Percentiles rank a stretch among this genome's conserved stretches.
Evolutionary conservation across 2,888 invertebrate genomes (phyloP).

Genomic region (Dolomedes plantarius): DNA sequence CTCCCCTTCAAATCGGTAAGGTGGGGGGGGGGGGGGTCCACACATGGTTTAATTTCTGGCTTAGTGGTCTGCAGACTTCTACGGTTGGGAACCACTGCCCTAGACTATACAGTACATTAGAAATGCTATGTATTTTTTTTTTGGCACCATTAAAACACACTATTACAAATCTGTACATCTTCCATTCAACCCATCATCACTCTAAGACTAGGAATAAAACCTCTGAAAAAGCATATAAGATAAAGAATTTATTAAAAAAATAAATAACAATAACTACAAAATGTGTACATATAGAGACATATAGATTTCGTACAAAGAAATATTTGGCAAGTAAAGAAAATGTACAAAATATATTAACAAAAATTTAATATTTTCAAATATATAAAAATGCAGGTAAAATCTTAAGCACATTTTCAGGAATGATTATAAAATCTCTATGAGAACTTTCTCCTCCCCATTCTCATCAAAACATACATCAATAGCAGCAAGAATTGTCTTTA

Average conservation of each 20-base stretch:
- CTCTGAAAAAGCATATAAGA: neutral
- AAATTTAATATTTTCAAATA: neutral
- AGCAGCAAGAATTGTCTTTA: conserved; percentile 85
- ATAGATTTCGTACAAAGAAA: conserved; percentile 44
- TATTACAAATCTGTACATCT: too few species aligned
- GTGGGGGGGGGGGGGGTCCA: too few species aligned
- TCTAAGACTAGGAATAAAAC: too few species aligned
- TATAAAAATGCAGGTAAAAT: neutral
- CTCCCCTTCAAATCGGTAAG: too few species aligned
- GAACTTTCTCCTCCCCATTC: conserved; percentile 67
- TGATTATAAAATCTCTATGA: conserved; percentile 40
- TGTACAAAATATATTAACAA: conserved; percentile 1
- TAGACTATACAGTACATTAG: too few species aligned
- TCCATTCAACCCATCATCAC: too few species aligned
- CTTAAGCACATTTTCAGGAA: neutral
- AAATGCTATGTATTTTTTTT: too few species aligned
- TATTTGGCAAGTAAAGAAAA: conserved; percentile 24
- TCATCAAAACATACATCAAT: conserved; percentile 77
- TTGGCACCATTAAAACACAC: too few species aligned
- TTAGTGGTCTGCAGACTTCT: too few species aligned
- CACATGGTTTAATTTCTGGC: too few species aligned
- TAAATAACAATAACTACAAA: conserved; percentile 32
- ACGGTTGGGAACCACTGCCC: too few species aligned
- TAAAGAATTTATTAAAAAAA: neutral
- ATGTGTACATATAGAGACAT: conserved; percentile 41